Percentiles rank a stretch among this genome's conserved stretches.
phyloP scores from a whole-genome alignment of 1,140 invertebrate species.

The Potamilus streckersoni region DNA sequence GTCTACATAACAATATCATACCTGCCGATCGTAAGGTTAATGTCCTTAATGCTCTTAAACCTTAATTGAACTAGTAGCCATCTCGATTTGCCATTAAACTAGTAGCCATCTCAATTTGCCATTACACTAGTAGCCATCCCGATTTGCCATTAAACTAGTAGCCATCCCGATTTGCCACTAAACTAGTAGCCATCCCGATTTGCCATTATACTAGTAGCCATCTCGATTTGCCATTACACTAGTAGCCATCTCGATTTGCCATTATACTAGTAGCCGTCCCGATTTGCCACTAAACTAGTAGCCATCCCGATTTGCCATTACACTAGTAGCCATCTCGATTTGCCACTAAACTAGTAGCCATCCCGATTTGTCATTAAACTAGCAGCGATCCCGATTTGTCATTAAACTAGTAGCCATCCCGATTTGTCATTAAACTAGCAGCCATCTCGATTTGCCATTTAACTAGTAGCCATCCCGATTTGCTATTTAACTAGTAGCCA shows the following conservation, averaged over 20 bases:
- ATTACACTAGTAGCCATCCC: no score
- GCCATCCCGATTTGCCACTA: constrained; percentile 29
- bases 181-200: constrained; percentile 16
- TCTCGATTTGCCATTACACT: constrained; percentile 29
- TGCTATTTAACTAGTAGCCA: no score
- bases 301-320: constrained; percentile 29
- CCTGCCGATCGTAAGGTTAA: no score
- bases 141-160: constrained; percentile 19
- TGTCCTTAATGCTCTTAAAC: no score
- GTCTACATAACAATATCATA: no score
- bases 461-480: constrained; percentile 16
- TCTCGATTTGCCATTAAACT: constrained; percentile 12
- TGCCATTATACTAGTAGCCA: no score
- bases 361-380: constrained; percentile 18
- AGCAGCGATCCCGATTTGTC: constrained; percentile 20
- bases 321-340: constrained; percentile 16
- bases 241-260: constrained; percentile 21
- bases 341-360: no score
- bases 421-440: constrained; percentile 18
- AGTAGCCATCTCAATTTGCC: constrained; percentile 62
- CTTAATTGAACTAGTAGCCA: no score
- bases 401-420: no score
- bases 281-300: constrained; percentile 30
- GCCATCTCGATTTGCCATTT: constrained; percentile 8
- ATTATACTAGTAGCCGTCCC: no score